Percentiles rank a stretch among this genome's conserved stretches.
phyloP scores from a whole-genome alignment of 2,888 invertebrate species.

The Spisula subtruncata region DNA sequence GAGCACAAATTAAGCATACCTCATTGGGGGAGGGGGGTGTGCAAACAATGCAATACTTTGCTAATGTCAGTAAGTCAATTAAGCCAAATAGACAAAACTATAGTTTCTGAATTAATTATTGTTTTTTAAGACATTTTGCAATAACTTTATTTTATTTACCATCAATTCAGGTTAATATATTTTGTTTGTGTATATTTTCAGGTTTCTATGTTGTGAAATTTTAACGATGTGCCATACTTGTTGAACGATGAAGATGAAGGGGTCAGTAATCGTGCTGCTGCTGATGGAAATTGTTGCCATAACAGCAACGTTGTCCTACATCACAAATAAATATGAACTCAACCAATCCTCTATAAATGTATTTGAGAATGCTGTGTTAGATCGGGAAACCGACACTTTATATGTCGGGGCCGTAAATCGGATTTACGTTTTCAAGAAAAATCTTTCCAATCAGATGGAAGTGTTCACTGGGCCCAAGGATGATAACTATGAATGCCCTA shows the following conservation, averaged over 20 bases:
- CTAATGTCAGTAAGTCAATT: too few species aligned
- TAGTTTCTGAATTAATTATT: too few species aligned
- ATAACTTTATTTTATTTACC: too few species aligned
- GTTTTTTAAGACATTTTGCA: too few species aligned
- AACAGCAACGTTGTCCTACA: constrained; percentile 38
- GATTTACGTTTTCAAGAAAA: constrained; percentile 96
- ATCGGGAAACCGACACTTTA: constrained; percentile 96
- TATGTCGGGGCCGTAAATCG: constrained; percentile 97
- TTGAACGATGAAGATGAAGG: constrained; percentile 35
- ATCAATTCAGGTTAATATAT: neutral
- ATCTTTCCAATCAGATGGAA: constrained; percentile 93
- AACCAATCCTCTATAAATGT: constrained; percentile 16
- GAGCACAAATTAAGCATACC: too few species aligned
- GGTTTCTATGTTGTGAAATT: constrained; percentile 18
- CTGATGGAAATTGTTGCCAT: constrained; percentile 31
- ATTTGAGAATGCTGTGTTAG: constrained; percentile 90
- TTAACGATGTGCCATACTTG: constrained; percentile 37
- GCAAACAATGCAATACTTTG: too few species aligned
- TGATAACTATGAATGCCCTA: constrained; percentile 95
- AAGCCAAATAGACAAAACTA: too few species aligned
- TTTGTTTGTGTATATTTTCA: constrained; percentile 24
- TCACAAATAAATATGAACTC: constrained; percentile 50
- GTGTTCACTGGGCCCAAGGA: constrained; percentile 90
- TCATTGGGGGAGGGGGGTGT: too few species aligned
- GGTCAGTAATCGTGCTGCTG: constrained; percentile 23